Evolutionary conservation across 2,113 vertebrate species (phyloP).

Genomic region (Oreochromis aureus): DNA sequence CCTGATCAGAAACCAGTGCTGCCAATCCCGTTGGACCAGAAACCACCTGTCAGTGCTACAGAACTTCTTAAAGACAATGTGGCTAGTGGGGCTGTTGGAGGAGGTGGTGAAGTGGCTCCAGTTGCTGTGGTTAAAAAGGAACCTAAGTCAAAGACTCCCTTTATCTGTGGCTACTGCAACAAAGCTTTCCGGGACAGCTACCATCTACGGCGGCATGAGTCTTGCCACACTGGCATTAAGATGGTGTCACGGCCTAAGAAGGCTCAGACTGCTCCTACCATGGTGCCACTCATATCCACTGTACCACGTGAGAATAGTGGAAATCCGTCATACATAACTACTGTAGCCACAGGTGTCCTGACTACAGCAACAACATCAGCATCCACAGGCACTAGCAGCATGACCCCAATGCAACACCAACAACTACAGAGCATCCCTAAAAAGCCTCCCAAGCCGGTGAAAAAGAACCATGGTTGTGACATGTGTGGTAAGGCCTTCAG

Average conservation of each 20-base stretch:
- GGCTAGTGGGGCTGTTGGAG: slow-evolving; percentile 55
- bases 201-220: slow-evolving; percentile 94
- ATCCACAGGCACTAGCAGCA: slow-evolving; percentile 71
- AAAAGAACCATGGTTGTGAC: slow-evolving; percentile 97
- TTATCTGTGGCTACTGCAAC: slow-evolving; percentile 96
- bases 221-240: slow-evolving; percentile 96
- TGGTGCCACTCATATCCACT: slow-evolving; percentile 92
- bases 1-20: slow-evolving; percentile 95
- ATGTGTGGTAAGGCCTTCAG: slow-evolving; percentile 98
- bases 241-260: slow-evolving; percentile 96
- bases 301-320: slow-evolving; percentile 86
- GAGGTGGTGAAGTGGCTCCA: slow-evolving; percentile 40
- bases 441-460: slow-evolving; percentile 92
- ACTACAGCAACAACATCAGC: slow-evolving; percentile 93
- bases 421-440: slow-evolving; percentile 80
- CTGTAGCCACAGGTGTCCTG: slow-evolving; percentile 90
- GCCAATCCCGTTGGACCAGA: slow-evolving; percentile 91
- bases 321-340: slow-evolving; percentile 85
- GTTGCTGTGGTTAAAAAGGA: slow-evolving; percentile 90
- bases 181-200: slow-evolving; percentile 99
- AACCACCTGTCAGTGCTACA: slow-evolving; percentile 83
- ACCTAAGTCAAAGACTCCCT: slow-evolving; percentile 93
- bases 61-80: slow-evolving; percentile 91
- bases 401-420: slow-evolving; percentile 73
- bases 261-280: slow-evolving; percentile 81